Conservation (phyloP, 2,113 vertebrate genomes). For the Cercopithecus mona region DNA sequence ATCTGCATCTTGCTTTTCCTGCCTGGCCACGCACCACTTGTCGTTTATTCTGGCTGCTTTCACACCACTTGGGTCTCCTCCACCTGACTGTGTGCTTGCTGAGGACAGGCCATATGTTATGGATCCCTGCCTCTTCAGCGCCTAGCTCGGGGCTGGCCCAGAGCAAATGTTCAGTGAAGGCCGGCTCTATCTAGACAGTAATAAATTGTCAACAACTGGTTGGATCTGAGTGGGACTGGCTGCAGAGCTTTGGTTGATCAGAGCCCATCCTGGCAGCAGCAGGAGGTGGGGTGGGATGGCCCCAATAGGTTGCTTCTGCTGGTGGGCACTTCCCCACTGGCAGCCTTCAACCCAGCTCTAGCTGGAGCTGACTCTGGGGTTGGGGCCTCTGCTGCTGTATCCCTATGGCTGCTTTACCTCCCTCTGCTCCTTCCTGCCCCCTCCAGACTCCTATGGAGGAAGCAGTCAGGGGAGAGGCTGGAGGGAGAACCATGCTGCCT, state of each 20-base stretch:
- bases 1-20: not conserved
- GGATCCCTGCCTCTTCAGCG: not conserved
- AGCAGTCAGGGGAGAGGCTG: not conserved
- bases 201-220: not conserved
- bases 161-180: not conserved
- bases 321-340: not conserved
- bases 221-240: no score
- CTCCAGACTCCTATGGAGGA: not conserved
- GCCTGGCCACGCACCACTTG: rapidly evolving
- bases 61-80: no score
- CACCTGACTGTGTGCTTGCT: not conserved
- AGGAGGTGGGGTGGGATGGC: not conserved
- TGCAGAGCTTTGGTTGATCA: not conserved
- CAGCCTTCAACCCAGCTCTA: not conserved
- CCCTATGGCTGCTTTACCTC: no score
- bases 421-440: no score
- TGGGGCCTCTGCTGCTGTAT: not conserved
- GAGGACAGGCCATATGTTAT: not conserved
- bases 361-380: not conserved
- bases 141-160: rapidly evolving
- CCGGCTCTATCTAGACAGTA: not conserved
- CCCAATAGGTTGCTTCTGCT: not conserved
- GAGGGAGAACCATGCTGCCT: not conserved
- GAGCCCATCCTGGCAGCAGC: not conserved
- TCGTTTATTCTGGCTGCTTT: not conserved